Conservation (phyloP, 2,113 vertebrate species). For the Larimichthys crocea region DNA sequence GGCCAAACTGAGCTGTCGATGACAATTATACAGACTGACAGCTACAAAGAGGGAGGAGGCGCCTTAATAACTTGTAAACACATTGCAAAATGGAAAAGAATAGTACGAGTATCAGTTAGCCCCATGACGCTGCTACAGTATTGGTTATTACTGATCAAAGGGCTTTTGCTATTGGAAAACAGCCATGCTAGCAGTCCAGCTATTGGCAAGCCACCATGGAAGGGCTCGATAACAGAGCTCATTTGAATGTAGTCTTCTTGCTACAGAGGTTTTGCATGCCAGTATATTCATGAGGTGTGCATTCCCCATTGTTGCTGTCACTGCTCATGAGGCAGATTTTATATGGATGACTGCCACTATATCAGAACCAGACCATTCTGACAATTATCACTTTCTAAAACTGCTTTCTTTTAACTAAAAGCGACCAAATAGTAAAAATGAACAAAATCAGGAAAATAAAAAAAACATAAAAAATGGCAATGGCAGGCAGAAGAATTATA, state of each 20-base stretch:
- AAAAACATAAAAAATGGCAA: conserved; percentile 18
- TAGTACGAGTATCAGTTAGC: conserved; percentile 31
- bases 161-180: conserved; percentile 58
- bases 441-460: conserved; percentile 16
- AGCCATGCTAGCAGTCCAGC: conserved; percentile 51
- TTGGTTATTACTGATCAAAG: conserved; percentile 68
- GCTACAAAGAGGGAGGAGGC: conserved; percentile 53
- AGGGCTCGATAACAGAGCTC: conserved; percentile 64
- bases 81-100: conserved; percentile 63
- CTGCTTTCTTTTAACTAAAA: conserved; percentile 28
- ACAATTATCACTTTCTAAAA: conserved; percentile 63
- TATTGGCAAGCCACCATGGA: conserved; percentile 57
- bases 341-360: conserved; percentile 48
- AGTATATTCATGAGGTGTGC: conserved; percentile 64
- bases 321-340: conserved; percentile 53
- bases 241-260: conserved; percentile 61
- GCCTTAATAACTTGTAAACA: conserved; percentile 71
- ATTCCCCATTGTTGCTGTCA: conserved; percentile 71
- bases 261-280: conserved; percentile 54
- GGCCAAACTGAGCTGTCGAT: conserved; percentile 67
- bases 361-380: conserved; percentile 66
- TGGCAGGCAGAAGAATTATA: conserved; percentile 36
- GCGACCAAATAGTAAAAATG: background rate
- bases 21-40: conserved; percentile 68
- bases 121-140: conserved; percentile 23